phyloP scores from a whole-genome alignment of 2,113 vertebrate species.

The Percopsis transmontana region DNA sequence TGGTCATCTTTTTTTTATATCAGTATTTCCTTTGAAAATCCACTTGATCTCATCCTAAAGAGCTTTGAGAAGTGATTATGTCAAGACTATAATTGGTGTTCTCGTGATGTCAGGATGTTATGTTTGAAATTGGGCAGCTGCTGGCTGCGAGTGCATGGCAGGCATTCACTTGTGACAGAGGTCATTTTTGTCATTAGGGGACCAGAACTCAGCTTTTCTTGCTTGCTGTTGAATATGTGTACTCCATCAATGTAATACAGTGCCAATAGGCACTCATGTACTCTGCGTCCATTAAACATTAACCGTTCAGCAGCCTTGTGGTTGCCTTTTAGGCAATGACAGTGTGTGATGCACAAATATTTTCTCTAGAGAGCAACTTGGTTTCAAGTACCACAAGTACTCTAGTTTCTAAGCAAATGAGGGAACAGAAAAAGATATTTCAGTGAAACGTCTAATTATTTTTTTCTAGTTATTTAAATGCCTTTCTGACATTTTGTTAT shows the following conservation, averaged over 20 bases:
- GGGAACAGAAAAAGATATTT: no score
- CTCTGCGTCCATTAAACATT: constrained; percentile 69
- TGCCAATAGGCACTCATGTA: constrained; percentile 58
- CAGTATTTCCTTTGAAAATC: constrained; percentile 51
- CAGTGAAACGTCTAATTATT: no score
- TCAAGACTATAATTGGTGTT: constrained; percentile 63
- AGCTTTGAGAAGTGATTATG: constrained; percentile 65
- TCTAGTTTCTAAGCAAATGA: no score
- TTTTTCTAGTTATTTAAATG: no score
- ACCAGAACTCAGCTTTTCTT: constrained; percentile 42
- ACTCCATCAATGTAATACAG: constrained; percentile 59
- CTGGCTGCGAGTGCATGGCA: background rate
- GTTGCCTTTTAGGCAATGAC: constrained; percentile 40
- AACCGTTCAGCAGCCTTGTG: constrained; percentile 35
- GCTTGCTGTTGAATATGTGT: constrained; percentile 35
- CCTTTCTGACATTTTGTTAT: background rate
- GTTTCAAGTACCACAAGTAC: no score
- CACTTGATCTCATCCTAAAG: constrained; percentile 64
- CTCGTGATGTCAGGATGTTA: constrained; percentile 52
- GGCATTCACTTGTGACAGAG: constrained; percentile 33
- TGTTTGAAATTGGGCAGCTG: constrained; percentile 37
- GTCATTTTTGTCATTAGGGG: constrained; percentile 55
- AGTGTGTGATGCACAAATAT: constrained; percentile 36
- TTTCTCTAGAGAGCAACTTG: no score
- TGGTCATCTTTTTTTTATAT: constrained; percentile 53